A percentile compares a stretch with the other conserved stretches of the same genome.
Evolutionary conservation across 2,888 invertebrate genomes (phyloP).

Genomic region (Julus scanicus): DNA sequence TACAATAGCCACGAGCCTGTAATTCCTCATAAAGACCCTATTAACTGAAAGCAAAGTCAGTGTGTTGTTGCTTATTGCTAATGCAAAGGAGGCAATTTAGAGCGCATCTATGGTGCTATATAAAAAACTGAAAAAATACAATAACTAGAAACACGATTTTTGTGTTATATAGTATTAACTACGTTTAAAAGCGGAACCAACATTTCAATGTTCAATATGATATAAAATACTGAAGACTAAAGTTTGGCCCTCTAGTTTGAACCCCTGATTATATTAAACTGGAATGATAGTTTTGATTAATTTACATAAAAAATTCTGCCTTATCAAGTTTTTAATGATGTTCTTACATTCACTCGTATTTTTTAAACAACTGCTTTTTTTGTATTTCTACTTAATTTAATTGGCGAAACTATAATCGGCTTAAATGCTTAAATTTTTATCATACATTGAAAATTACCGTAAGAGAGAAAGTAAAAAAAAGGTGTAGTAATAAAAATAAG

Average conservation of each 20-base stretch:
- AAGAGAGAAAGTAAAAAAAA: neutral
- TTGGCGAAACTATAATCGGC: neutral
- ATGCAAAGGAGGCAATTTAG: neutral
- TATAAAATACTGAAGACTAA: no score
- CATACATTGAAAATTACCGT: no score
- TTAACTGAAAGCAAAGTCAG: neutral
- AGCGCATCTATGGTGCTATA: neutral
- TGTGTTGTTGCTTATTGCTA: neutral
- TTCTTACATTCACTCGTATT: neutral
- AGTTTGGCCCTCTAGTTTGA: neutral
- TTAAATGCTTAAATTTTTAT: neutral
- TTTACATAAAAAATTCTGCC: neutral
- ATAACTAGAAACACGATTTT: no score
- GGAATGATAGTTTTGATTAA: neutral
- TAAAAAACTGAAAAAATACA: neutral
- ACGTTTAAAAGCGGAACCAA: no score
- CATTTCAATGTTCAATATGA: no score
- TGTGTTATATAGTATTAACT: no score
- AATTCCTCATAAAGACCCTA: conserved; percentile 23
- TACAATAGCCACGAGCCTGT: conserved; percentile 18
- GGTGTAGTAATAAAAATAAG: neutral
- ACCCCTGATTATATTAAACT: neutral
- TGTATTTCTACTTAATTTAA: conserved; percentile 9
- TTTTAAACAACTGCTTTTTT: neutral
- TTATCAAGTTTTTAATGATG: neutral